Conservation (phyloP, 2,888 invertebrate species). For the Pollenia amentaria region DNA sequence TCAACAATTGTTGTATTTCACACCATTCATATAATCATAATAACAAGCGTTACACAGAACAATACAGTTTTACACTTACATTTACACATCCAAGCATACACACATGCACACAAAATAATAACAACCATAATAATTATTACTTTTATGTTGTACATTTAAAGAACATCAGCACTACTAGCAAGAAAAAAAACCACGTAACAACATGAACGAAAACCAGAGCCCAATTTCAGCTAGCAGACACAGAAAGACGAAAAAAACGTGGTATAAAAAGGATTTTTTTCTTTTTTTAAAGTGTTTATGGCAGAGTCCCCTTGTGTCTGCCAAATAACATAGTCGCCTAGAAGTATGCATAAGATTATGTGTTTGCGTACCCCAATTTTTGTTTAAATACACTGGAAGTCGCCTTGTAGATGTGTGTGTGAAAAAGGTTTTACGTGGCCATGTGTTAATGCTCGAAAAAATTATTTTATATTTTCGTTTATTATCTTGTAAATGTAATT, state of each 20-base stretch:
- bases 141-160: constrained; percentile 72
- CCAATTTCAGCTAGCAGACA: constrained; percentile 29
- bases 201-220: constrained; percentile 38
- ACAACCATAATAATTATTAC: constrained; percentile 74
- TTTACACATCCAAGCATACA: background rate
- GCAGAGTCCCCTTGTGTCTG: constrained; percentile 54
- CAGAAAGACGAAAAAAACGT: background rate
- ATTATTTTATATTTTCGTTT: constrained; percentile 70
- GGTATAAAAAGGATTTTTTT: constrained; percentile 31
- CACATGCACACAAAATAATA: constrained; percentile 23
- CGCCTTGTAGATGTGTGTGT: constrained; percentile 10
- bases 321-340: constrained; percentile 41
- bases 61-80: constrained; percentile 10
- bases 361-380: background rate
- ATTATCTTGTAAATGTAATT: constrained; percentile 73
- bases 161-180: constrained; percentile 47
- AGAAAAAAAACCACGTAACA: constrained; percentile 16
- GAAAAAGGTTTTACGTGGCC: constrained; percentile 58
- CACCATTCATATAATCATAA: constrained; percentile 64
- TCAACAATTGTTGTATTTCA: constrained; percentile 72
- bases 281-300: constrained; percentile 37
- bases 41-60: constrained; percentile 53
- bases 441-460: constrained; percentile 70
- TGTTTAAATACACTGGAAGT: background rate
- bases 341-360: constrained; percentile 24